Percentiles rank a stretch among this genome's conserved stretches.
Evolutionary conservation across 2,797 vertebrate species (phyloP).

Genomic region (Neosilurus mollespiculum): DNA sequence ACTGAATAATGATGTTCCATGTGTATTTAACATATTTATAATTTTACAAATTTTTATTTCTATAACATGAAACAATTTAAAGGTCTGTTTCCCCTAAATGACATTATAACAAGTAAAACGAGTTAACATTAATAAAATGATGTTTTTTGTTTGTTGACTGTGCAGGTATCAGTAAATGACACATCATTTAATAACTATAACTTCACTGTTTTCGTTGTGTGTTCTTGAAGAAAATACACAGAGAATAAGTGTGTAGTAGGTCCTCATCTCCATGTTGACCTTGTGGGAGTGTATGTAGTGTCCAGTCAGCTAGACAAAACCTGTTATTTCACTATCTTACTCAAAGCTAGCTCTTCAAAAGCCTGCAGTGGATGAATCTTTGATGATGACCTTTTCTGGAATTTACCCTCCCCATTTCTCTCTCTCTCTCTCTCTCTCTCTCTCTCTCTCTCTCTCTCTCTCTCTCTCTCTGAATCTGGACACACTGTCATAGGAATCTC

Average conservation of each 20-base stretch:
- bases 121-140: not conserved
- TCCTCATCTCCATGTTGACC: conserved; percentile 55
- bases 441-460: conserved; percentile 46
- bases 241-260: conserved; percentile 15
- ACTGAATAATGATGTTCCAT: not conserved
- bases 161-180: not conserved
- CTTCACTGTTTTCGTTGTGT: not conserved
- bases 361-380: conserved; percentile 66
- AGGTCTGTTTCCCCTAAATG: not conserved
- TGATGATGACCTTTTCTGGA: conserved; percentile 65
- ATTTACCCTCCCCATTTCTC: conserved; percentile 59
- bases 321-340: conserved; percentile 56
- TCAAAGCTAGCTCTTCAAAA: conserved; percentile 68
- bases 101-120: not conserved
- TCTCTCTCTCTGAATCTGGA: conserved; percentile 62
- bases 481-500: not conserved
- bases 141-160: not conserved
- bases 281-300: conserved; percentile 62
- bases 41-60: not conserved
- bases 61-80: not conserved
- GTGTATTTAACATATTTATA: not conserved
- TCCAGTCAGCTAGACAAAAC: conserved; percentile 52
- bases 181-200: not conserved
- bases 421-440: conserved; percentile 57
- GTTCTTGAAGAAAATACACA: not conserved